A percentile compares a stretch with the other conserved stretches of the same genome.
Conservation (phyloP, 2,888 invertebrate species). For the Sphecodes monilicornis region DNA sequence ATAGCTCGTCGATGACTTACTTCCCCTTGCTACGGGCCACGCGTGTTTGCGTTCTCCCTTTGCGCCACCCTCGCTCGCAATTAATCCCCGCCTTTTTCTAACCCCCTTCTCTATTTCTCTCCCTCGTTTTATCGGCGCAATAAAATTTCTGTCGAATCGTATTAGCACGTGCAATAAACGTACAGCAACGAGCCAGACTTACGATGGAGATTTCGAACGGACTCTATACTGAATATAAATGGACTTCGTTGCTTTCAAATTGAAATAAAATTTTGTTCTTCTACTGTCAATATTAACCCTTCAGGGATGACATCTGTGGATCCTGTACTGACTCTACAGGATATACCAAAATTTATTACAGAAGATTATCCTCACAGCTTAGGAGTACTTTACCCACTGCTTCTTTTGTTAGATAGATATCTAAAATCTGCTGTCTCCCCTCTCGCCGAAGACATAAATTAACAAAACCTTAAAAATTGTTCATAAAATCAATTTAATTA, state of each 20-base stretch:
- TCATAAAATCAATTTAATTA: too few species aligned
- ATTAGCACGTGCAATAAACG: not conserved
- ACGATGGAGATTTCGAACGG: not conserved
- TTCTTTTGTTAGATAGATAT: too few species aligned
- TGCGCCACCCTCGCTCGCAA: not conserved
- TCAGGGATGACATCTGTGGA: too few species aligned
- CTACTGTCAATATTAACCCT: too few species aligned
- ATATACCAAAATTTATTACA: too few species aligned
- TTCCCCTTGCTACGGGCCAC: not conserved
- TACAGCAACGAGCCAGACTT: not conserved
- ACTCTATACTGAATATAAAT: not conserved
- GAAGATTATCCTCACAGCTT: too few species aligned
- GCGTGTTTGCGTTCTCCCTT: not conserved
- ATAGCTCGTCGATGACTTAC: conserved; percentile 9
- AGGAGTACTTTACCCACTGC: too few species aligned
- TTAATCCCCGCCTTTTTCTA: not conserved
- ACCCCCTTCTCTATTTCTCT: not conserved
- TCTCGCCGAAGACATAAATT: too few species aligned
- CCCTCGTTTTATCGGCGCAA: not conserved
- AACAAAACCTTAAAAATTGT: too few species aligned
- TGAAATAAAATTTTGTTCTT: too few species aligned
- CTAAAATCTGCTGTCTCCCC: too few species aligned
- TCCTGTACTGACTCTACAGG: too few species aligned
- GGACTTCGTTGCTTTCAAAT: not conserved
- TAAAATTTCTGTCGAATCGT: not conserved